Evolutionary conservation across 2,113 vertebrate genomes (phyloP).

Genomic region (Salminus brasiliensis): DNA sequence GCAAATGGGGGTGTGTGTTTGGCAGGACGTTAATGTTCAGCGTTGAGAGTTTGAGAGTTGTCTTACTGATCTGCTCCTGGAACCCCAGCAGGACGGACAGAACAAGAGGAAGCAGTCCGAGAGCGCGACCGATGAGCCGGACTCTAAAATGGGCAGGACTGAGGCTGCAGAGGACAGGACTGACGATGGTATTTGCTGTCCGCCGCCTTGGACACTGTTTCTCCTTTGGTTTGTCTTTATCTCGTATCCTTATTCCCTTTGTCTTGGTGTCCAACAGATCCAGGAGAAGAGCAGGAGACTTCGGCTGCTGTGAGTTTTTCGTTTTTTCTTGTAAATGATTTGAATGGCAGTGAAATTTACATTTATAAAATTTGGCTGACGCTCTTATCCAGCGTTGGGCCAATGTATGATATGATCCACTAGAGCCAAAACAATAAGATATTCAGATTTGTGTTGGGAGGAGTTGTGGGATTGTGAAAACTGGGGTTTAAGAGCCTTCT

Average conservation of each 20-base stretch:
- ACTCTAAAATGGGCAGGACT: constrained; percentile 69
- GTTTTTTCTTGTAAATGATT: background rate
- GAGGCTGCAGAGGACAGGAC: constrained; percentile 47
- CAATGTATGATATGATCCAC: too few species aligned
- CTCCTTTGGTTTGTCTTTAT: background rate
- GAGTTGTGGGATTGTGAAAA: too few species aligned
- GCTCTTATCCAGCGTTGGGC: too few species aligned
- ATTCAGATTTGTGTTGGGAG: too few species aligned
- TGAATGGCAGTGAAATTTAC: background rate
- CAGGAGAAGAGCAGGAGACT: background rate
- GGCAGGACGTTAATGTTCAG: background rate
- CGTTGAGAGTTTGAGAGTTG: background rate
- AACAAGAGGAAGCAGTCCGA: constrained; percentile 73
- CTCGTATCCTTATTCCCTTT: background rate
- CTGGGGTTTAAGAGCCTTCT: too few species aligned
- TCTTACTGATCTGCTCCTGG: background rate
- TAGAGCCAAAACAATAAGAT: too few species aligned
- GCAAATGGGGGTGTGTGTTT: too few species aligned
- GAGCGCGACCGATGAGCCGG: constrained; percentile 64
- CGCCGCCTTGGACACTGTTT: background rate
- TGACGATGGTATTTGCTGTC: constrained; percentile 42
- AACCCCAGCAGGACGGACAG: constrained; percentile 65
- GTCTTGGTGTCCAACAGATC: background rate
- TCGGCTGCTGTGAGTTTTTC: background rate
- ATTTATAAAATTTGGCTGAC: too few species aligned